These are phyloP conservation scores for Mesaphorura yosii DNA, from an alignment of 1,140 invertebrate species.

Conservation along the genomic window DNA sequence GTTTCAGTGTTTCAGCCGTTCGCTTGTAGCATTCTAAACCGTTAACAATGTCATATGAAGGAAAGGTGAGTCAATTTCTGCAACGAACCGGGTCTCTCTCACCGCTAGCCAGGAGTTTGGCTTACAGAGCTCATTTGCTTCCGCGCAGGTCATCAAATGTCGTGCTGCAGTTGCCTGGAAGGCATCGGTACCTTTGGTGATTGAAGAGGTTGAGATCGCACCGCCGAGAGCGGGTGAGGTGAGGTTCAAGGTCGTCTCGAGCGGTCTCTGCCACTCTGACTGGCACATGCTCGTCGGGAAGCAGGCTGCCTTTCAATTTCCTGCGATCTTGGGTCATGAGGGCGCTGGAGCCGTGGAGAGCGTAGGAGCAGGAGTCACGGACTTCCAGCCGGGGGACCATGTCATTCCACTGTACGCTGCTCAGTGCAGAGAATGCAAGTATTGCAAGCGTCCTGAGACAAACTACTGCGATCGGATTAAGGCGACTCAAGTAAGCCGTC, in stretches of 20 bases:
- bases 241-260: constrained; percentile 63
- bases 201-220: constrained; percentile 86
- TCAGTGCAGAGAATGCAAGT: constrained; percentile 92
- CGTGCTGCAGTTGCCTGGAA: constrained; percentile 86
- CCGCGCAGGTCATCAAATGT: constrained; percentile 71
- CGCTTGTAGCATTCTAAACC: too few species aligned
- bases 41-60: too few species aligned
- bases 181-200: constrained; percentile 65
- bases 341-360: constrained; percentile 89
- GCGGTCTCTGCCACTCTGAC: constrained; percentile 97
- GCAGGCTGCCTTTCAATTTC: constrained; percentile 93
- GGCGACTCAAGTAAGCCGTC: constrained; percentile 59
- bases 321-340: constrained; percentile 87
- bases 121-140: too few species aligned
- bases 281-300: constrained; percentile 67
- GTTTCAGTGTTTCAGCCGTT: too few species aligned
- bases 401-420: constrained; percentile 89
- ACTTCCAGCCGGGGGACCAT: constrained; percentile 79
- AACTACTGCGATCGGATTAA: constrained; percentile 93
- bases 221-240: constrained; percentile 76
- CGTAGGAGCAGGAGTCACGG: constrained; percentile 82
- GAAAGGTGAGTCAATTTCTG: too few species aligned
- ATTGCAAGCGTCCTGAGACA: constrained; percentile 87
- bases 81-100: too few species aligned
- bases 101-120: too few species aligned